Evolutionary conservation across 2,113 vertebrate genomes (phyloP), one percentile per base, ranked within the genome.

Genomic region (Trogon surrucura): DNA sequence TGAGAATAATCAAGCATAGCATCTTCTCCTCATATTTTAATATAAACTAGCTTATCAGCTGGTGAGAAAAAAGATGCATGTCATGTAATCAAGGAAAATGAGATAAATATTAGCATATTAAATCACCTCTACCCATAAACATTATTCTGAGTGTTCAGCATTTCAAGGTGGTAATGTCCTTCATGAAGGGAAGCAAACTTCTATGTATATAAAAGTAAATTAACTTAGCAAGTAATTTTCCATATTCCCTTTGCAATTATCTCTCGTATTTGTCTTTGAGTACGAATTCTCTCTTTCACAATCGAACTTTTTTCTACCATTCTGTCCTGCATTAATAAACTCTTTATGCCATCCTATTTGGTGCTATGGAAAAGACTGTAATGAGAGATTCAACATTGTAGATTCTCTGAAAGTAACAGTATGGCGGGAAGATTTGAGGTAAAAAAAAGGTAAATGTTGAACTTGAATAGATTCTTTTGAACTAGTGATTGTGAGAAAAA

Each of bases 1-100:
- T 38, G 86, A 91, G 70, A 93, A 96, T 97, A 97, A 97, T 97
- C 95, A 98, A 95, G 89, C 81, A 78, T 64, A 86, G 64, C 79
- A 94, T 85, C 84, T 92, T 77, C 80, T 80, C 16, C 20, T 96
- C 96, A 91, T 93, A 85, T 95, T 97, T 95, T 95, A 97, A 97
- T 94, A 81, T 92, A 95, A 97, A 93, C 48, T 62, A 96, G 67
- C 29, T 95, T 97, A 96, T 94, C 77, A 89, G 72, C 60, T 93
- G 85, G 93, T 97, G 88, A 80, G 90, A 95, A 96, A 97, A 96
- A 95, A 93, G 29, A 94, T 82, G 66, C 75, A 53, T 96, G 91
- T 77, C 61, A 22, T 74, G 80, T 89, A 97, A 97, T 97, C 95
- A 97, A 97, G 96, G 90, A 74, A 91, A 95, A 94, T 93, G 36